Evolutionary conservation across 2,888 invertebrate species (phyloP).

Genomic region (Elegia similella): DNA sequence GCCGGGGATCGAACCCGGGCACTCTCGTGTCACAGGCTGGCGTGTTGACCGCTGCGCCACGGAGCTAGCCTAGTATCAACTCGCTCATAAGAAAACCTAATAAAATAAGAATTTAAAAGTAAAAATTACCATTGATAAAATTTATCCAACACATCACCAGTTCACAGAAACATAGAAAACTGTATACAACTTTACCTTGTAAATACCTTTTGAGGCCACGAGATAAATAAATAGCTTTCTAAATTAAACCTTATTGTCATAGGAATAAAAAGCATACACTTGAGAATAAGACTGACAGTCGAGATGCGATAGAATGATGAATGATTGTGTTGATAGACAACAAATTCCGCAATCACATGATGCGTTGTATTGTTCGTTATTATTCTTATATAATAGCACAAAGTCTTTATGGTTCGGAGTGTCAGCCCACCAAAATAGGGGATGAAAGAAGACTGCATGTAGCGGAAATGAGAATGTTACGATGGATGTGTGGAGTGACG

Average conservation of each 20-base stretch:
- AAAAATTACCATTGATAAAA: not conserved
- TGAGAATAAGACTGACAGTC: not conserved
- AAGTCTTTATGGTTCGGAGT: too few relatives aligned
- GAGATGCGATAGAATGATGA: conserved; percentile 14
- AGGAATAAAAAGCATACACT: not conserved
- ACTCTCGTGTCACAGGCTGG: too few relatives aligned
- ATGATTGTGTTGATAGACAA: conserved; percentile 11
- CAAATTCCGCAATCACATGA: conserved; percentile 8
- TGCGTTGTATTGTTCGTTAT: not conserved
- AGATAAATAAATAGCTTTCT: conserved; percentile 8
- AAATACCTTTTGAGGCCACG: not conserved
- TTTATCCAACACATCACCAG: not conserved
- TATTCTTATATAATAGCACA: conserved; percentile 2
- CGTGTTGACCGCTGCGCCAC: too few relatives aligned
- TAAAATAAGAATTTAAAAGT: too few relatives aligned
- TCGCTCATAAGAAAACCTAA: too few relatives aligned
- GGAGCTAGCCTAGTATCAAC: too few relatives aligned
- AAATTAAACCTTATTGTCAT: conserved; percentile 7
- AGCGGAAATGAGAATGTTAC: too few relatives aligned
- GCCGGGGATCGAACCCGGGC: too few relatives aligned
- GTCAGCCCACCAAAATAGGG: too few relatives aligned
- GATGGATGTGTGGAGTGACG: too few relatives aligned
- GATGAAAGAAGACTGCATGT: too few relatives aligned
- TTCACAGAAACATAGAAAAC: not conserved
- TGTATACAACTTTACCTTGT: conserved; percentile 2